These are phyloP conservation scores for Brachyistius frenatus DNA, from an alignment of 2,113 vertebrate genomes.

Conservation along the genomic window DNA sequence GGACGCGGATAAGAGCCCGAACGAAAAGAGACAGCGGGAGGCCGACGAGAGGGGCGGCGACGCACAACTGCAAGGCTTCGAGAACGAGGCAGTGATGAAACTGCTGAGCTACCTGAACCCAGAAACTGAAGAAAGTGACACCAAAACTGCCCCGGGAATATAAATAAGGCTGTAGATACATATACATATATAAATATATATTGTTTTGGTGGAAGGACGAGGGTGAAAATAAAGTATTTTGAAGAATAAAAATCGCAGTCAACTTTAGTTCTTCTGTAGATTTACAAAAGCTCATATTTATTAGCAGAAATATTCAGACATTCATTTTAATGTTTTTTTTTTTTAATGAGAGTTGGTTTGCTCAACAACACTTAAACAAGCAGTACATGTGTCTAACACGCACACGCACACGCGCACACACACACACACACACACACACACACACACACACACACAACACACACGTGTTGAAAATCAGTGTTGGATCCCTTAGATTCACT, in stretches of 20 bases:
- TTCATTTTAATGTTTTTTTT: slow-evolving; percentile 57
- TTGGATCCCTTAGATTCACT: slow-evolving; percentile 65
- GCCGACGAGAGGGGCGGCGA: slow-evolving; percentile 68
- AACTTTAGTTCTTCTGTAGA: slow-evolving; percentile 70
- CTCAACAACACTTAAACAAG: slow-evolving; percentile 37
- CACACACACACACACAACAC: slow-evolving; percentile 52
- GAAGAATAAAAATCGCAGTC: slow-evolving; percentile 67
- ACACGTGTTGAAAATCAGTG: slow-evolving; percentile 61
- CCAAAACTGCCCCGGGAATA: slow-evolving; percentile 86
- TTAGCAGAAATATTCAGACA: slow-evolving; percentile 56
- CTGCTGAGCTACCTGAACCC: slow-evolving; percentile 90
- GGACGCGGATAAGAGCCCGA: slow-evolving; percentile 75
- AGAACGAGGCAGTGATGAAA: slow-evolving; percentile 90
- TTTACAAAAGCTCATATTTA: slow-evolving; percentile 70
- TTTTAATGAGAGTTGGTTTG: slow-evolving; percentile 36
- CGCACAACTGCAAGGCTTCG: slow-evolving; percentile 81
- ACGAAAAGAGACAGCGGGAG: slow-evolving; percentile 82
- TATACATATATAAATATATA: slow-evolving; percentile 52
- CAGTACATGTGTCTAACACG: not conserved
- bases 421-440: slow-evolving; percentile 26
- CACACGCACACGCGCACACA: slow-evolving; percentile 13
- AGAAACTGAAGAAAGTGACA: slow-evolving; percentile 87
- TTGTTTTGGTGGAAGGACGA: slow-evolving; percentile 48
- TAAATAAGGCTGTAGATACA: slow-evolving; percentile 54
- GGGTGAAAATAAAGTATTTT: slow-evolving; percentile 77